Conservation (phyloP, 2,888 invertebrate species). For the Adineta ricciae region DNA sequence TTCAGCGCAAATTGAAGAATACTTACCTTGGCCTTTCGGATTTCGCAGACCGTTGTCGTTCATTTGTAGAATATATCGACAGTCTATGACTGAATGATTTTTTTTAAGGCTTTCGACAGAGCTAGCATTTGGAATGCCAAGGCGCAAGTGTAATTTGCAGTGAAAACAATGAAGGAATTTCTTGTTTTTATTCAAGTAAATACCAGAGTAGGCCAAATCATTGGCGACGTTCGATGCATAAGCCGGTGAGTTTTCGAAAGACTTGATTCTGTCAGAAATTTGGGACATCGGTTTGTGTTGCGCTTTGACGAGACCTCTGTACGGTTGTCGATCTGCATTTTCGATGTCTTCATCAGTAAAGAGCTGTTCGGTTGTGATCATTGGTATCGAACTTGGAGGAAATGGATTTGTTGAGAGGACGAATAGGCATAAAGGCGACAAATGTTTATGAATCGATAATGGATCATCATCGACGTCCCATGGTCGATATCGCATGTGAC, state of each 20-base stretch:
- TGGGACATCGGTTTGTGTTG: neutral
- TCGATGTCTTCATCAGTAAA: neutral
- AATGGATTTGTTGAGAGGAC: neutral
- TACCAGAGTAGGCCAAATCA: neutral
- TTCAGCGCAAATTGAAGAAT: neutral
- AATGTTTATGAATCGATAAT: neutral
- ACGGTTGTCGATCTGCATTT: neutral
- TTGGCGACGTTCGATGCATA: neutral
- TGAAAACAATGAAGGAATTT: neutral
- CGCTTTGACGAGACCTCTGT: neutral
- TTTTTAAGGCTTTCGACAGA: neutral
- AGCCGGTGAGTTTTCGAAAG: neutral
- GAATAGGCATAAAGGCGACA: neutral
- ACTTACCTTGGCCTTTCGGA: neutral
- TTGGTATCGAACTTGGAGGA: neutral
- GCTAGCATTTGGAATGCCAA: neutral
- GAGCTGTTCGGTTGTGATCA: neutral
- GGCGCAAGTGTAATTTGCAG: neutral
- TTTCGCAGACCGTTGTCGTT: neutral
- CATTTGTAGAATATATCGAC: neutral
- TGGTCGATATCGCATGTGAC: neutral
- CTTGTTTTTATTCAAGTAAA: neutral
- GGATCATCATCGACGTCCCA: neutral
- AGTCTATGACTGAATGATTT: neutral
- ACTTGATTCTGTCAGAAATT: neutral